These are phyloP conservation scores for Ailuropoda melanoleuca DNA, from an alignment of 2,113 vertebrate species.

Conservation along the genomic window DNA sequence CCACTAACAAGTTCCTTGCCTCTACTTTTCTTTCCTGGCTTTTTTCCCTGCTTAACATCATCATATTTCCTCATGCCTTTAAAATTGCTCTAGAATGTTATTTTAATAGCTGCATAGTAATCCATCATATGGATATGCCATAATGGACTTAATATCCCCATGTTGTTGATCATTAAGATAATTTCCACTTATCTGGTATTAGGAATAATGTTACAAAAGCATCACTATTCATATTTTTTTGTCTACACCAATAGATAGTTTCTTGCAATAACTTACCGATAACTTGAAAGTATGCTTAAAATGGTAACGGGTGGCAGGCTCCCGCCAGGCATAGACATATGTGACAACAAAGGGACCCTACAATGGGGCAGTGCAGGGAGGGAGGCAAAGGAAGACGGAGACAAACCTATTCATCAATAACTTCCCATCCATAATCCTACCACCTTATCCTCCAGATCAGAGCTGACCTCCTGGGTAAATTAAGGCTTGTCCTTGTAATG, in stretches of 20 bases:
- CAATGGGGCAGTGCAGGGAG: fast-evolving
- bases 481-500: neutral
- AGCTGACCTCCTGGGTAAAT: neutral
- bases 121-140: neutral
- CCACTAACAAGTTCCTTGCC: neutral
- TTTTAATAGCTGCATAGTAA: conserved; percentile 14
- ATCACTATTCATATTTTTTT: neutral
- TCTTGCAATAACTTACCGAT: neutral
- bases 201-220: conserved; percentile 14
- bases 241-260: neutral
- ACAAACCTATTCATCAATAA: neutral
- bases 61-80: neutral
- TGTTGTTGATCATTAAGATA: conserved; percentile 28
- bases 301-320: neutral
- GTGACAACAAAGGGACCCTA: neutral
- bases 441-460: neutral
- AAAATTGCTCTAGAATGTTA: conserved; percentile 13
- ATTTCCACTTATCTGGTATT: conserved; percentile 18
- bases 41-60: neutral
- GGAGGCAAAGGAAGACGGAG: neutral
- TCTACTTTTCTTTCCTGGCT: neutral
- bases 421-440: neutral
- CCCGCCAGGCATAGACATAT: neutral
- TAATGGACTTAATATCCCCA: conserved; percentile 50
- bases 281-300: neutral